Evolutionary conservation across 2,113 vertebrate genomes (phyloP).

Genomic region (Himantopus leucocephalus): DNA sequence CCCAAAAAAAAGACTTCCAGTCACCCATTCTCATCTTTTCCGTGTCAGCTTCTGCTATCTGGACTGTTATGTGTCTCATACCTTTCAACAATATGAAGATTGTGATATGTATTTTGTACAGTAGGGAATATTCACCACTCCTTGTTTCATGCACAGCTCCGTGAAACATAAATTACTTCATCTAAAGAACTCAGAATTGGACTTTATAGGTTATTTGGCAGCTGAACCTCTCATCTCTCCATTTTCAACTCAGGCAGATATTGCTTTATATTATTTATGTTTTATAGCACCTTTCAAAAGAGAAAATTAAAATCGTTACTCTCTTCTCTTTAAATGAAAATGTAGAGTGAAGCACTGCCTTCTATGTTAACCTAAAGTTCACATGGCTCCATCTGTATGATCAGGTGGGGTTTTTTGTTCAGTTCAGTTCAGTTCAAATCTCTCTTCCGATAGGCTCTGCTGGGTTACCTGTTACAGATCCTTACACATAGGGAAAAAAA

Average conservation of each 20-base stretch:
- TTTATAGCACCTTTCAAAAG: neutral
- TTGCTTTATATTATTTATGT: neutral
- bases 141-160: neutral
- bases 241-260: neutral
- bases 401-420: neutral
- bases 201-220: neutral
- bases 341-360: neutral
- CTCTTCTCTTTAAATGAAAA: neutral
- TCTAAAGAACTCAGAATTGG: neutral
- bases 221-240: neutral
- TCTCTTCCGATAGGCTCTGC: neutral
- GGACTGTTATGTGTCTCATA: neutral
- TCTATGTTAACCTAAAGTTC: neutral
- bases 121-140: neutral
- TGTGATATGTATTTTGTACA: neutral
- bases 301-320: neutral
- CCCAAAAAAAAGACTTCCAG: neutral
- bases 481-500: rapidly evolving
- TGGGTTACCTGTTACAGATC: neutral
- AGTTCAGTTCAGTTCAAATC: neutral
- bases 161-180: neutral
- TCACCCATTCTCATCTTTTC: neutral
- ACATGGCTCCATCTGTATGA: neutral
- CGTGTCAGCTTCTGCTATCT: neutral
- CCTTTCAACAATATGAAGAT: neutral